phyloP scores from a whole-genome alignment of 2,113 vertebrate genomes.

The Amphilophus citrinellus region DNA sequence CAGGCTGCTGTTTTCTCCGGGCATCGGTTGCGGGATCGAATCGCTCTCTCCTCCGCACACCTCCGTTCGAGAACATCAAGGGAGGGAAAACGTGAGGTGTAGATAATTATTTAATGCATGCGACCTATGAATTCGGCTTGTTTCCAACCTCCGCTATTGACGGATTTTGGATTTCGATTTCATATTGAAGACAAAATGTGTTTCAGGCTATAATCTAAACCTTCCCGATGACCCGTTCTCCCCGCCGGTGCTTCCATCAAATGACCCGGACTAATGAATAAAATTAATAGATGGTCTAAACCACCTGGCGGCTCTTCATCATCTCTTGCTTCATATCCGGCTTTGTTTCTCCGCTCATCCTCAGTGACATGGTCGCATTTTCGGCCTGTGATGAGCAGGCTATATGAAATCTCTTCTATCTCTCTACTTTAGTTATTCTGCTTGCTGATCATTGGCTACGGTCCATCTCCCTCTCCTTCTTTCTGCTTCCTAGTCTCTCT shows the following conservation, averaged over 20 bases:
- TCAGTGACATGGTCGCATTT: slow-evolving; percentile 27
- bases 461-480: slow-evolving; percentile 39
- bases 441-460: slow-evolving; percentile 53
- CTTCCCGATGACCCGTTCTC: slow-evolving; percentile 18
- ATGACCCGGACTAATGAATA: slow-evolving; percentile 19
- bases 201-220: not conserved
- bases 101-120: slow-evolving; percentile 41
- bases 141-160: slow-evolving; percentile 27
- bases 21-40: slow-evolving; percentile 55
- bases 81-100: slow-evolving; percentile 23
- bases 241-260: slow-evolving; percentile 2
- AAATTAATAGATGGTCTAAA: slow-evolving; percentile 28
- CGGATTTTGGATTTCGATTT: not conserved
- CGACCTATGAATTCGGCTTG: slow-evolving; percentile 31
- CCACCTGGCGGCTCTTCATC: slow-evolving; percentile 48
- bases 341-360: slow-evolving; percentile 33
- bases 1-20: slow-evolving; percentile 46
- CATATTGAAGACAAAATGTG: slow-evolving; percentile 28
- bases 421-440: slow-evolving; percentile 51
- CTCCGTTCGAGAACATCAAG: slow-evolving; percentile 63
- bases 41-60: slow-evolving; percentile 55
- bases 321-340: slow-evolving; percentile 39
- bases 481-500: slow-evolving; percentile 11
- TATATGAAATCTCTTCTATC: slow-evolving; percentile 37
- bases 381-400: slow-evolving; percentile 21